Conservation (phyloP, 2,113 vertebrate species). For the Xiphophorus couchianus region DNA sequence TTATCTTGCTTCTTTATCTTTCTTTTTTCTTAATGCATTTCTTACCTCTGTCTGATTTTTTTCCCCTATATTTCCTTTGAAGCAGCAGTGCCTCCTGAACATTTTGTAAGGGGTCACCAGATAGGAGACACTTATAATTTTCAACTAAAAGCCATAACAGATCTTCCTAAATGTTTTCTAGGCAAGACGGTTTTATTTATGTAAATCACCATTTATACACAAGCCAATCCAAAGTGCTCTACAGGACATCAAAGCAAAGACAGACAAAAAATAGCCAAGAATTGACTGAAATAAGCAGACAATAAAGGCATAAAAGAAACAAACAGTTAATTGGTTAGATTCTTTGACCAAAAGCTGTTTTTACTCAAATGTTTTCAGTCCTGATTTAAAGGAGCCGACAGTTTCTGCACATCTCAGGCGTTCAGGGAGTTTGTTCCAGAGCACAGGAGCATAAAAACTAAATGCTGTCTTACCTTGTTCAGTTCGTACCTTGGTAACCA, state of each 20-base stretch:
- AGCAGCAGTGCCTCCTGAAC: too few relatives aligned
- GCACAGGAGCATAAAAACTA: neutral
- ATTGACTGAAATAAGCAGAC: neutral
- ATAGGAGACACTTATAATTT: neutral
- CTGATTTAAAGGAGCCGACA: neutral
- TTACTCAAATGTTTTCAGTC: neutral
- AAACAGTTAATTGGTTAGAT: neutral
- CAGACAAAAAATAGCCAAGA: neutral
- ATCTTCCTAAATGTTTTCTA: neutral
- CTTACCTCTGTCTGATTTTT: slow-evolving; percentile 19
- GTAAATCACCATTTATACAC: neutral
- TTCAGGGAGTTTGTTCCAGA: neutral
- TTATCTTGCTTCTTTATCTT: slow-evolving; percentile 10
- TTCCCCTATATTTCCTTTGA: neutral
- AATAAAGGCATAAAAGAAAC: neutral
- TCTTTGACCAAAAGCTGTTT: neutral
- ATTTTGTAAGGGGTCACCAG: neutral
- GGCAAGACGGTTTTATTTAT: neutral
- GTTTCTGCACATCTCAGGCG: neutral
- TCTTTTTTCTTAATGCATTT: neutral
- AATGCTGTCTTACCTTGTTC: neutral
- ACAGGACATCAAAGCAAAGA: neutral
- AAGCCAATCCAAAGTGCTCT: neutral
- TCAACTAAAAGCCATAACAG: neutral
- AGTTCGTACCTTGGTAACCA: neutral